These are phyloP conservation scores for Serrognathus titanus DNA, from an alignment of 2,888 invertebrate genomes.

Conservation along the genomic window DNA sequence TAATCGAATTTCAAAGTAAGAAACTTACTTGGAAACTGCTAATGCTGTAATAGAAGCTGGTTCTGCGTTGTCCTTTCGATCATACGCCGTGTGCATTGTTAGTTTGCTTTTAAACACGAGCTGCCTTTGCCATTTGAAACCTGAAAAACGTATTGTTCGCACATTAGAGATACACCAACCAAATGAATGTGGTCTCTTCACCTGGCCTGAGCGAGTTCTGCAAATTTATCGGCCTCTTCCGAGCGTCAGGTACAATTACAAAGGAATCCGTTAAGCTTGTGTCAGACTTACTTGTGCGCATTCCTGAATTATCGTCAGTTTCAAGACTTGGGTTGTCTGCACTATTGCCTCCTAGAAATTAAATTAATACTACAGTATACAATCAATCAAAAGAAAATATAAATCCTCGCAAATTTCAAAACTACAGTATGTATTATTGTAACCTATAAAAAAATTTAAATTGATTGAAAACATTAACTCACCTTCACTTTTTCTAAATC, in stretches of 20 bases:
- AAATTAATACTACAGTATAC: neutral
- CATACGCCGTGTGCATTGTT: conserved; percentile 97
- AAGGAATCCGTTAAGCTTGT: conserved; percentile 89
- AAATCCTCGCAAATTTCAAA: no score
- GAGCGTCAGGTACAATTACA: conserved; percentile 68
- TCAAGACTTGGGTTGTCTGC: conserved; percentile 46
- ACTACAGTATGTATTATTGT: no score
- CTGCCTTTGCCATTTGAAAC: conserved; percentile 88
- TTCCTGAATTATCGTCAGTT: conserved; percentile 49
- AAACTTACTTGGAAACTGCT: conserved; percentile 75
- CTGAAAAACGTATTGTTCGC: conserved; percentile 41
- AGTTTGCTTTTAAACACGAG: conserved; percentile 90
- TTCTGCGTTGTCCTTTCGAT: conserved; percentile 93
- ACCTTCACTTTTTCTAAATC: conserved; percentile 67
- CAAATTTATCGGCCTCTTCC: conserved; percentile 48
- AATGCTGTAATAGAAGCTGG: conserved; percentile 95
- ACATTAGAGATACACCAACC: no score
- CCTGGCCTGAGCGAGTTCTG: conserved; percentile 44
- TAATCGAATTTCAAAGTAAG: neutral
- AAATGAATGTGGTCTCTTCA: conserved; percentile 22
- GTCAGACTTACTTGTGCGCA: conserved; percentile 85
- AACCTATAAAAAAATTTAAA: neutral
- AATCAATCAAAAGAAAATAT: no score
- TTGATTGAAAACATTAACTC: conserved; percentile 19
- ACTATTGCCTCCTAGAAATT: conserved; percentile 54